A percentile compares a stretch with the other conserved stretches of the same genome.
Conservation (phyloP, 1,140 invertebrate species). For the Propsilocerus akamusi region DNA sequence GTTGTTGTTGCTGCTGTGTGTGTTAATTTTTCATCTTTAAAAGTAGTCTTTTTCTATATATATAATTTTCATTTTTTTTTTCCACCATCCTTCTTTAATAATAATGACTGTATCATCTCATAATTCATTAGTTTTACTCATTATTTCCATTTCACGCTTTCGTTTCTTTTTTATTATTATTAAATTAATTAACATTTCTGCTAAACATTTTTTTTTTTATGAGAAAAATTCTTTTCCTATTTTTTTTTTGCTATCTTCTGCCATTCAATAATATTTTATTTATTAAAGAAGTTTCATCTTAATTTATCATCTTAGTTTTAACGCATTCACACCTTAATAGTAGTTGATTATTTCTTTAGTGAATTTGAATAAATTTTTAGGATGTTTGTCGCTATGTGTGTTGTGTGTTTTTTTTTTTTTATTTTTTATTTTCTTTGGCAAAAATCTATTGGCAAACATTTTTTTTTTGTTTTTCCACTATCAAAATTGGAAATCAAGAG, state of each 20-base stretch:
- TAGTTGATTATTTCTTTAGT: too few relatives aligned
- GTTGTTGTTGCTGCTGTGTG: background rate
- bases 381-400: too few relatives aligned
- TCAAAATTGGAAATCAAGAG: too few relatives aligned
- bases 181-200: background rate
- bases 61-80: background rate
- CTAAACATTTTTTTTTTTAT: background rate
- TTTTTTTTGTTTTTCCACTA: too few relatives aligned
- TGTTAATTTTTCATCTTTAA: background rate
- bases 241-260: background rate
- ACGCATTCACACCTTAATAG: background rate
- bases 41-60: constrained; percentile 4
- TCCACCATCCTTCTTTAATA: background rate
- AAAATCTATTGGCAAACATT: too few relatives aligned
- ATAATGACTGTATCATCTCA: background rate
- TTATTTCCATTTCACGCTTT: background rate
- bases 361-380: background rate
- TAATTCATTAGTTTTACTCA: background rate
- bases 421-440: too few relatives aligned
- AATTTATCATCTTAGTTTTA: background rate
- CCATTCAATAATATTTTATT: background rate
- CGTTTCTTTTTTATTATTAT: background rate
- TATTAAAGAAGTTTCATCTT: too few relatives aligned
- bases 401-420: constrained; percentile 1
- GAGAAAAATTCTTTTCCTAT: background rate